Percentiles rank a stretch among this genome's conserved stretches.
phyloP scores from a whole-genome alignment of 2,797 vertebrate species.

The Cynodonichthys magdalenae region DNA sequence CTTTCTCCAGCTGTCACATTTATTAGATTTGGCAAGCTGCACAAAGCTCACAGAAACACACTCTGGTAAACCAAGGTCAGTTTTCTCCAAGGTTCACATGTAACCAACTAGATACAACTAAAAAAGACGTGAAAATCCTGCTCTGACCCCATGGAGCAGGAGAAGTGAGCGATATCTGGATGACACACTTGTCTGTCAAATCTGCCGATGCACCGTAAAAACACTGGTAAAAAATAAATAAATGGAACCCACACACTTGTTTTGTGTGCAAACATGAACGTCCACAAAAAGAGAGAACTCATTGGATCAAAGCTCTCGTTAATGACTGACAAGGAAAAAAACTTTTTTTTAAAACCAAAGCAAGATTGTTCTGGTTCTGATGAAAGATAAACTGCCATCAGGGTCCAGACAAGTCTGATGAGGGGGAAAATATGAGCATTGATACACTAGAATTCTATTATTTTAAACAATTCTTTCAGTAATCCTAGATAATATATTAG shows the following conservation, averaged over 20 bases:
- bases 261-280: slow-evolving; percentile 23
- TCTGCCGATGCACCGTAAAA: not conserved
- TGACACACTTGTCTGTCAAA: slow-evolving; percentile 21
- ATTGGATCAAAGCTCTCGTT: slow-evolving; percentile 43
- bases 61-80: not conserved
- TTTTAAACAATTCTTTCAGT: not conserved
- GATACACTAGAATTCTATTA: not conserved
- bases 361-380: slow-evolving; percentile 48
- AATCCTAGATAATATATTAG: not conserved
- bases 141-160: not conserved
- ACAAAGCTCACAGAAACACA: not conserved
- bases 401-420: slow-evolving; percentile 10
- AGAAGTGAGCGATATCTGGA: not conserved
- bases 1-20: not conserved
- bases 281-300: not conserved
- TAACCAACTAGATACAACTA: slow-evolving; percentile 41
- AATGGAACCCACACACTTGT: slow-evolving; percentile 18
- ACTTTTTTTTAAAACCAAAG: slow-evolving; percentile 24
- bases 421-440: not conserved
- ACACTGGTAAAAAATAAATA: slow-evolving; percentile 13
- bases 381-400: slow-evolving; percentile 53
- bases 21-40: too few species aligned
- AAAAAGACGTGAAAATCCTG: slow-evolving; percentile 16
- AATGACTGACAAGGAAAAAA: slow-evolving; percentile 62
- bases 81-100: slow-evolving; percentile 8